A percentile compares a stretch with the other conserved stretches of the same genome.
Evolutionary conservation across 2,797 vertebrate genomes (phyloP).

Genomic region (Mico argentatus): DNA sequence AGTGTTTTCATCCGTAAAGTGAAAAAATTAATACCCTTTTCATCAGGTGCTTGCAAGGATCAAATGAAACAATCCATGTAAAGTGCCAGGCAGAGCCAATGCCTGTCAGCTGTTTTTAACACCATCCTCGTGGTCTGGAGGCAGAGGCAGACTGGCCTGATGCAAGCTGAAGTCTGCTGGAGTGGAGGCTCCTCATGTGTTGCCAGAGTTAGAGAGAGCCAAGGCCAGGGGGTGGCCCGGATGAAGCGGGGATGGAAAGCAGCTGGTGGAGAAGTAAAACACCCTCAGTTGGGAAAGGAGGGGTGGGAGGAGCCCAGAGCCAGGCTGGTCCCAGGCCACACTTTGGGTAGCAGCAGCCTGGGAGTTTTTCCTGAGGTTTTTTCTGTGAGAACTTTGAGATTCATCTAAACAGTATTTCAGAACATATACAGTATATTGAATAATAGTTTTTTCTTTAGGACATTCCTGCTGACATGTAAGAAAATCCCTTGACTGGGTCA

Average conservation of each 20-base stretch:
- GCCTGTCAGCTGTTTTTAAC: not conserved
- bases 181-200: fast-evolving
- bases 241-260: not conserved
- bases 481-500: not conserved
- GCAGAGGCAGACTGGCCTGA: not conserved
- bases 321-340: not conserved
- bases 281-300: not conserved
- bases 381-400: not conserved
- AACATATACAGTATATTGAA: not conserved
- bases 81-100: not conserved
- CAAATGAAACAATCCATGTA: not conserved
- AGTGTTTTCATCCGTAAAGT: not conserved
- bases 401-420: not conserved
- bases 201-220: not conserved
- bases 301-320: not conserved
- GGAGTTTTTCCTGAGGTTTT: not conserved
- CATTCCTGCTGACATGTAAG: not conserved
- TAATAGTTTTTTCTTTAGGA: not conserved
- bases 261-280: not conserved
- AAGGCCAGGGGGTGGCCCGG: not conserved
- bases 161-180: not conserved
- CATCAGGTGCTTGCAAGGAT: not conserved
- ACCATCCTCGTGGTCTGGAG: fast-evolving
- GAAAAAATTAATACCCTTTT: not conserved
- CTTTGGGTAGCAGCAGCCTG: not conserved